Evolutionary conservation across 2,113 vertebrate genomes (phyloP).

Genomic region (Cyrtonyx montezumae): DNA sequence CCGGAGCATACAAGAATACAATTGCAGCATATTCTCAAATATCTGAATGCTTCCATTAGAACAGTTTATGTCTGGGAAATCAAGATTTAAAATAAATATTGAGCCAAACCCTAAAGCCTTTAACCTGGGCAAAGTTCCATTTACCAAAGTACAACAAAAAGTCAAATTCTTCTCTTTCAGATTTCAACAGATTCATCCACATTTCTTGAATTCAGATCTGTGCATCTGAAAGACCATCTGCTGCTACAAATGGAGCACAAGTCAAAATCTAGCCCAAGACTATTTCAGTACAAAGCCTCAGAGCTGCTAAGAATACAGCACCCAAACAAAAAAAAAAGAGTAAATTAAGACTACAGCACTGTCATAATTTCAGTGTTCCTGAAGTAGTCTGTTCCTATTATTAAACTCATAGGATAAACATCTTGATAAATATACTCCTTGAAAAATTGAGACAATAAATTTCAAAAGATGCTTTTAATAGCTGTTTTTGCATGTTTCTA

Average conservation of each 20-base stretch:
- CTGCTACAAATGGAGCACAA: background rate
- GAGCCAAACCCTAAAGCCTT: constrained; percentile 45
- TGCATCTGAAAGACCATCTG: background rate
- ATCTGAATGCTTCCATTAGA: constrained; percentile 49
- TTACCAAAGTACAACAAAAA: constrained; percentile 33
- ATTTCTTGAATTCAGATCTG: constrained; percentile 20
- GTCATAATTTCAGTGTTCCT: background rate
- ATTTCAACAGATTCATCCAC: constrained; percentile 3
- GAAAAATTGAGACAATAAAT: background rate
- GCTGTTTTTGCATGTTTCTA: background rate
- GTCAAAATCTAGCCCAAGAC: background rate
- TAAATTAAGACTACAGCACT: background rate
- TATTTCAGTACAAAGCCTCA: background rate
- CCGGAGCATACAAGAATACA: constrained; percentile 3
- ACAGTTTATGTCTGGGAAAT: constrained; percentile 44
- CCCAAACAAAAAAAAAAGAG: background rate
- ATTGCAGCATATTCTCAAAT: constrained; percentile 40
- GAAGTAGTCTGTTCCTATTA: background rate
- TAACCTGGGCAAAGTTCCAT: constrained; percentile 51
- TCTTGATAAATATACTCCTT: background rate
- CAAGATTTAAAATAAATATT: constrained; percentile 54
- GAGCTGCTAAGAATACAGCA: background rate
- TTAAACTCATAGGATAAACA: background rate
- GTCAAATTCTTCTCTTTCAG: constrained; percentile 19
- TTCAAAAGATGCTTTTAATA: background rate